These are phyloP conservation scores for Timema podura DNA, from an alignment of 2,888 invertebrate genomes.

Conservation along the genomic window DNA sequence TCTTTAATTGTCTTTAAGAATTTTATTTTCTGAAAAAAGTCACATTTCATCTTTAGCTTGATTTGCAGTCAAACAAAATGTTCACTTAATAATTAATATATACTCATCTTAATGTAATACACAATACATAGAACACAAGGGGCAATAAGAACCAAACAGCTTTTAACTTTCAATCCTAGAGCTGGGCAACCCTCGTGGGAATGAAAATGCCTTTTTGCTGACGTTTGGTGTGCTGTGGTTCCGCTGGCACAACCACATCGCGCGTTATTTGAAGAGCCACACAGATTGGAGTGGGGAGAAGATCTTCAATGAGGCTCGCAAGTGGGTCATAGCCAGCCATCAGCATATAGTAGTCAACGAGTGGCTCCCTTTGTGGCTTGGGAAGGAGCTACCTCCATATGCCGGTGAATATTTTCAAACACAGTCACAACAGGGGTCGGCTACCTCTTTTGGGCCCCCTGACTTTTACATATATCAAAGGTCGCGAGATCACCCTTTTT, in stretches of 20 bases:
- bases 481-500: no score
- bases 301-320: conserved; percentile 53
- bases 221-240: conserved; percentile 54
- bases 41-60: no score
- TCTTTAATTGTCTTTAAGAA: no score
- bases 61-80: no score
- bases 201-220: conserved; percentile 52
- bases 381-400: conserved; percentile 38
- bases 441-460: no score
- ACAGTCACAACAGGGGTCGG: no score
- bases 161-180: conserved; percentile 40
- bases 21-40: no score
- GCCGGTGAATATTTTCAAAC: conserved; percentile 31
- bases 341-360: conserved; percentile 50
- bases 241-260: conserved; percentile 53
- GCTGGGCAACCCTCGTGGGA: conserved; percentile 52
- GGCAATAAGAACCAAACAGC: conserved; percentile 24
- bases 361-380: conserved; percentile 50
- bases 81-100: no score
- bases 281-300: conserved; percentile 48
- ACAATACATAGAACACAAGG: no score
- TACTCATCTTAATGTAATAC: no score
- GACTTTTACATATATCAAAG: no score
- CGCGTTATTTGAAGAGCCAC: conserved; percentile 42
- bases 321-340: conserved; percentile 54